Evolutionary conservation across 2,797 vertebrate genomes (phyloP), one percentile per base, ranked within the genome.

Genomic region (Rhabdomys pumilio): DNA sequence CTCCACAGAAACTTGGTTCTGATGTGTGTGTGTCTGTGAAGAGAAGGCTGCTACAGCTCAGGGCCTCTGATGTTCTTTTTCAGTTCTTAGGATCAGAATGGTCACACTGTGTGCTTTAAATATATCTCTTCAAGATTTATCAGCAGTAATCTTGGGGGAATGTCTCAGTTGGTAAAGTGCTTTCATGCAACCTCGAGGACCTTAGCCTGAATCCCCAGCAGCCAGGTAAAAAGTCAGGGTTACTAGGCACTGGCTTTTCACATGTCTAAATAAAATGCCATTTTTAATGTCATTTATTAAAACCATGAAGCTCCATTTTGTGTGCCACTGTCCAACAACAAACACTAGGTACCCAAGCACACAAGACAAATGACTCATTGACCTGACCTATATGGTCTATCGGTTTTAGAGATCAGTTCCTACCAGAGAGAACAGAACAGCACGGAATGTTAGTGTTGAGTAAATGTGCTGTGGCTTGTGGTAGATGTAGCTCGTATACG

Each of bases 381-480:
- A 77, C 59, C 90, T 87, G 85, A 55, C 50, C 50, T 19, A 41
- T 12, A 61, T 47, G 4, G 73, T 79, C 82, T 83, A 22, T 79
- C 55, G 24, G 92, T 96, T 92, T 87, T 83, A 53, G 19, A 94
- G 19, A 12, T 75, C 69, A 89, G 19, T 86, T 77, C 86, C 31
- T 3, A 41, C 17, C 31, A 69, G 50, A 13, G 61, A 67, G 53
- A 53, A n/a, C 29, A 13, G 82, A 75, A 57, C 11, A 44, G 38
- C 85, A 22, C 38, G 22, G 31, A 29, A 57, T 17, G 9, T 77
- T 63, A 55, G 3, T 2, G 8, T 65, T 50, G 19, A 61, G 26
- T 12, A 53, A 44, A 0, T 67, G 24, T 83, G 29, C 72, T 57
- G 12, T 44, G 34, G 73, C 75, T 76, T 63, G 53, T 90, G 57